Evolutionary conservation across 2,888 invertebrate species (phyloP).

Genomic region (Choristoneura rosaceana): DNA sequence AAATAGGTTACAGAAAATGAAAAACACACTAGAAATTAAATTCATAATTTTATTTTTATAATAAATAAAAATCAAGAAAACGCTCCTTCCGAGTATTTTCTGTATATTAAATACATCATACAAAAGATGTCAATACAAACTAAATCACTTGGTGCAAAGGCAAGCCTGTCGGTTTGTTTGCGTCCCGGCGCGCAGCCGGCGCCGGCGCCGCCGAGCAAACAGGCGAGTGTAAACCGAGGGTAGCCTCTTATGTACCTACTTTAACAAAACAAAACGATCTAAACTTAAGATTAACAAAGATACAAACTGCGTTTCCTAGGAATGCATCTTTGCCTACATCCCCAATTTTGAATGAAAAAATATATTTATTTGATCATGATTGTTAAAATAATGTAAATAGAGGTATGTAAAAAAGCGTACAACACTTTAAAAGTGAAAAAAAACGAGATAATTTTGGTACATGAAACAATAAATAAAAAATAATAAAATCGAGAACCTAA

Average conservation of each 20-base stretch:
- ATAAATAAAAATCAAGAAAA: constrained; percentile 85
- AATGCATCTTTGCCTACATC: constrained; percentile 78
- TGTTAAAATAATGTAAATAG: constrained; percentile 78
- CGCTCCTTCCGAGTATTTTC: constrained; percentile 80
- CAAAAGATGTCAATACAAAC: constrained; percentile 85
- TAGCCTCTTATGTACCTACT: constrained; percentile 78
- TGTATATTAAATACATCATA: constrained; percentile 84
- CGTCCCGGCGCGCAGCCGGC: constrained; percentile 57
- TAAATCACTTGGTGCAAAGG: constrained; percentile 86
- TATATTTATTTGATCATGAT: constrained; percentile 82
- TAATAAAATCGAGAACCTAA: constrained; percentile 79
- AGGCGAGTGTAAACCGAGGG: constrained; percentile 81
- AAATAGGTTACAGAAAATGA: constrained; percentile 49
- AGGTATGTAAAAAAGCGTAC: constrained; percentile 83
- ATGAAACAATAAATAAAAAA: constrained; percentile 80
- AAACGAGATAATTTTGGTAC: constrained; percentile 77
- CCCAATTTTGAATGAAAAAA: constrained; percentile 70
- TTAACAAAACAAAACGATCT: constrained; percentile 71
- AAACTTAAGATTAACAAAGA: constrained; percentile 76
- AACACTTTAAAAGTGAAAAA: constrained; percentile 82
- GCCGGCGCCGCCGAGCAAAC: constrained; percentile 66
- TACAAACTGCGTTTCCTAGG: constrained; percentile 72
- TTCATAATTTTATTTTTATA: constrained; percentile 85
- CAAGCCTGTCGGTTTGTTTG: constrained; percentile 81
- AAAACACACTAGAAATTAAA: constrained; percentile 79